Base-by-base conservation (phyloP, 2,888 invertebrate species). In the Agrilus biguttatus region DNA sequence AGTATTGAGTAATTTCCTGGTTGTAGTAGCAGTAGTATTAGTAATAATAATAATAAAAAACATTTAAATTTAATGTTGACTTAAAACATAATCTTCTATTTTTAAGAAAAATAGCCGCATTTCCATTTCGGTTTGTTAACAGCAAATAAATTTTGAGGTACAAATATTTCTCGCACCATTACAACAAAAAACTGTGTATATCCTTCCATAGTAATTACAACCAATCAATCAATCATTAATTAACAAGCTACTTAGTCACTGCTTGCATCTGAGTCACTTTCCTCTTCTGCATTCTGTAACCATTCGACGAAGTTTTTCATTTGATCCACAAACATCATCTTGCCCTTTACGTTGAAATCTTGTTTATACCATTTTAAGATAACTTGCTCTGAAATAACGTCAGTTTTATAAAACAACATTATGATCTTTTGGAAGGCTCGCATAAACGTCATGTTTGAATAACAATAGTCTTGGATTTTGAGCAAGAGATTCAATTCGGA, bases 391-490 rank as follows among this genome's bases (percentile, higher is more conserved):
- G 90, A 88, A 54, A 96, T 75, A 49, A 96, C 88, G 67, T 95
- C 92, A 59, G 83, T 88, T 78, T 91, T 93, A 74, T 96, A 96
- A 71, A 95, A 83, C 63, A 95, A 80, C 69, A 95, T 78, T 59
- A 96, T 83, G 60, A 96, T 91, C 73, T 95, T 95, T 67, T 90
- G 90, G 80, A 96, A 96, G 67, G 90, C 90, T 66, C 91, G 90
- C 90, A 96, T 91, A 70, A 96, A 96, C 67, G 87, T 90, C 93
- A 95, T 95, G 74, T 96, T 95, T 66, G 93, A 93, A 68, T 96
- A 96, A 71, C 95, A 96, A 70, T 87, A 96, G 65, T 96, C 95
- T 70, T 96, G 96, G 56, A 95, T 87, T 70, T 91, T 90, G 53
- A 87, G 74, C 60, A 96, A 77, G 53, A 96, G 77, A 46, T 84